Conservation (phyloP, 2,113 vertebrate genomes). For the Corapipo altera region DNA sequence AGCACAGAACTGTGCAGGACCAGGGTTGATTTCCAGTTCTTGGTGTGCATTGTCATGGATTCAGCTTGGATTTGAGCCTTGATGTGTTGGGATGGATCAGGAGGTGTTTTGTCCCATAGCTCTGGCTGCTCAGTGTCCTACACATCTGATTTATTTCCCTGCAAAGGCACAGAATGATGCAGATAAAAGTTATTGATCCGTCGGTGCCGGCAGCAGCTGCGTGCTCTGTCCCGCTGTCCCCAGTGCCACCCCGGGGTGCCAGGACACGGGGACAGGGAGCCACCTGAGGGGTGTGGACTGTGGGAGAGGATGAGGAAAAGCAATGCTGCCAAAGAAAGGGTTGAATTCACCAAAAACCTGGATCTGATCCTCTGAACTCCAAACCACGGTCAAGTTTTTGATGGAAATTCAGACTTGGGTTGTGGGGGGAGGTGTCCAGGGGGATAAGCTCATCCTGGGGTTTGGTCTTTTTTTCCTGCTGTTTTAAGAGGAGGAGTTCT, state of each 20-base stretch:
- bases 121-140: background rate
- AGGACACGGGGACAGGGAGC: background rate
- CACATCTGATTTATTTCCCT: background rate
- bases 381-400: fast-evolving
- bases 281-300: fast-evolving
- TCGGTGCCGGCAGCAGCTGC: fast-evolving
- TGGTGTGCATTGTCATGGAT: background rate
- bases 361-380: background rate
- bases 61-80: fast-evolving
- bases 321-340: fast-evolving
- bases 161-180: background rate
- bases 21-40: background rate
- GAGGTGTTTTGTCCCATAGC: background rate
- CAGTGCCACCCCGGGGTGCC: background rate
- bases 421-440: fast-evolving
- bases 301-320: background rate
- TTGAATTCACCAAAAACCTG: too few species aligned
- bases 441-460: background rate
- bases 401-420: background rate
- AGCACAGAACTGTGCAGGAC: background rate
- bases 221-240: background rate
- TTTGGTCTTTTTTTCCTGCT: background rate
- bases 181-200: background rate
- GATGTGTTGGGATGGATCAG: background rate
- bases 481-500: background rate